phyloP scores from a whole-genome alignment of 2,888 invertebrate genomes.

The Sphaeridia pumilis region DNA sequence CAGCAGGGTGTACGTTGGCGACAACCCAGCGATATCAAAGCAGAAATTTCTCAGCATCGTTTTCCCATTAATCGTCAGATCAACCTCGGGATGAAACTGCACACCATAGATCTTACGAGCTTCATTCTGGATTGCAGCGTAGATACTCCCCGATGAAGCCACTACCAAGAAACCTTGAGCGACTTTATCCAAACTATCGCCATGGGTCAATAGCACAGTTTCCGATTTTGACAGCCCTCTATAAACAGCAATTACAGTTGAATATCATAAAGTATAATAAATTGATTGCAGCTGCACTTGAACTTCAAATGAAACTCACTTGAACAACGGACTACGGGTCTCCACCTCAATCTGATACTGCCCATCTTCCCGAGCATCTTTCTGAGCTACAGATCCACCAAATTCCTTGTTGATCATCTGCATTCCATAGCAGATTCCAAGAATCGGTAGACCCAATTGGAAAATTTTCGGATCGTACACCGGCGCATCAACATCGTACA shows the following conservation, averaged over 20 bases:
- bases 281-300: too few relatives aligned
- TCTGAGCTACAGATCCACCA: slow-evolving; percentile 78
- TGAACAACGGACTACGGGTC: slow-evolving; percentile 77
- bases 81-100: slow-evolving; percentile 98
- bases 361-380: slow-evolving; percentile 85
- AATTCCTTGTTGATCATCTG: slow-evolving; percentile 98
- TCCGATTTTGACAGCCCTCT: slow-evolving; percentile 80
- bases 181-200: slow-evolving; percentile 85
- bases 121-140: slow-evolving; percentile 84
- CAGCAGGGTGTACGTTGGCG: slow-evolving; percentile 76
- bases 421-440: slow-evolving; percentile 98
- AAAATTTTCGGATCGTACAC: slow-evolving; percentile 92
- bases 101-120: slow-evolving; percentile 83
- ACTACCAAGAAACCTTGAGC: slow-evolving; percentile 78
- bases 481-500: slow-evolving; percentile 88
- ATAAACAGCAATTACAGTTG: too few relatives aligned
- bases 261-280: too few relatives aligned
- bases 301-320: slow-evolving; percentile 62
- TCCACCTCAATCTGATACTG: slow-evolving; percentile 83
- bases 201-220: slow-evolving; percentile 88
- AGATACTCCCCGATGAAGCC: slow-evolving; percentile 69
- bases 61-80: slow-evolving; percentile 81
- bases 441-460: slow-evolving; percentile 75
- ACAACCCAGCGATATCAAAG: slow-evolving; percentile 75
- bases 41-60: slow-evolving; percentile 90